phyloP scores from a whole-genome alignment of 1,140 invertebrate species.

The Nixonia krombeini region DNA sequence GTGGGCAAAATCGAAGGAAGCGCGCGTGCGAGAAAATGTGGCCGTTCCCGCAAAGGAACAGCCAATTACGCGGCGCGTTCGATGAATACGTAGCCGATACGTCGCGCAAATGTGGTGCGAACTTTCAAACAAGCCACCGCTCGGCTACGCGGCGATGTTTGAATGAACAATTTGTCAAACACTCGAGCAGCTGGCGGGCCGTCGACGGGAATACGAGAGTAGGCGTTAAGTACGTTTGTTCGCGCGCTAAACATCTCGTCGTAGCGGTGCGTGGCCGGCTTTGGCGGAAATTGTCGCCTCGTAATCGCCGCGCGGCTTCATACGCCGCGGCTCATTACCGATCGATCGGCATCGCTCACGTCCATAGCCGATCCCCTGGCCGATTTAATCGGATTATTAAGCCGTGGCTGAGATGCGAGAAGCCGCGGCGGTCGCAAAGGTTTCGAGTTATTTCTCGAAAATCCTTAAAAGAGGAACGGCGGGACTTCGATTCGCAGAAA shows the following conservation, averaged over 20 bases:
- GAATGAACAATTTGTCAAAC: slow-evolving; percentile 57
- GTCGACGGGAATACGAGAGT: slow-evolving; percentile 52
- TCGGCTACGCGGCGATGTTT: slow-evolving; percentile 36
- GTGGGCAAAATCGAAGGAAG: too few species aligned
- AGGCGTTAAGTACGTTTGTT: slow-evolving; percentile 52
- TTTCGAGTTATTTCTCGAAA: not conserved
- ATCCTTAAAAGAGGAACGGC: not conserved
- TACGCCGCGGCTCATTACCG: too few species aligned
- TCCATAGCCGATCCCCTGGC: too few species aligned
- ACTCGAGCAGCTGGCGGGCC: slow-evolving; percentile 53
- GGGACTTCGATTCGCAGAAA: slow-evolving; percentile 38
- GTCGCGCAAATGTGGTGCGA: slow-evolving; percentile 14
- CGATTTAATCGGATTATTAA: too few species aligned
- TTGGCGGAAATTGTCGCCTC: slow-evolving; percentile 34
- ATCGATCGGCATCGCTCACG: too few species aligned
- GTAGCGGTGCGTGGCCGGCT: slow-evolving; percentile 6
- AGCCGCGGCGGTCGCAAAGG: too few species aligned
- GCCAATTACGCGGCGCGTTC: slow-evolving; percentile 14
- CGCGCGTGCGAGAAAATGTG: too few species aligned
- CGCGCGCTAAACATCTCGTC: slow-evolving; percentile 35
- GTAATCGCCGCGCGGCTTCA: slow-evolving; percentile 31
- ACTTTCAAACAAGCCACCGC: slow-evolving; percentile 28
- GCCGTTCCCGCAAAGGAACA: too few species aligned
- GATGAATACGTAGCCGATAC: slow-evolving; percentile 10
- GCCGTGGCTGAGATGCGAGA: too few species aligned